A percentile compares a stretch with the other conserved stretches of the same genome.
These are phyloP conservation scores for Podotricha telesiphe DNA, from an alignment of 2,888 invertebrate species.

Conservation along the genomic window DNA sequence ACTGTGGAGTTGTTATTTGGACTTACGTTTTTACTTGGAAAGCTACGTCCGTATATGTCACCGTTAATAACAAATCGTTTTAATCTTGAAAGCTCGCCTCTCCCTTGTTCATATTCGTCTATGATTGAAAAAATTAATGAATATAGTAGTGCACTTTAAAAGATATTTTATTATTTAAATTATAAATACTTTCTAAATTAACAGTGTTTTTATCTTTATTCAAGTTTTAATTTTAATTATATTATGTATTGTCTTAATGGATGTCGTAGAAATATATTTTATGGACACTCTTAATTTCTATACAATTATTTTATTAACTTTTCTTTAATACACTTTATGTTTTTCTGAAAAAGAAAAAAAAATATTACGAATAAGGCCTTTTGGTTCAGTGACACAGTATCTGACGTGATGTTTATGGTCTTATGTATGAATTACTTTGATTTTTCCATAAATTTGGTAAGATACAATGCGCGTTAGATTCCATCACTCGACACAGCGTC, in stretches of 20 bases:
- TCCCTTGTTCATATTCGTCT: neutral
- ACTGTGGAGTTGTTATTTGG: conserved; percentile 76
- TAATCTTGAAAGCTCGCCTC: conserved; percentile 15
- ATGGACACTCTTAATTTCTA: too few species aligned
- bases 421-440: too few species aligned
- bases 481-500: too few species aligned
- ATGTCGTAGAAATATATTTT: neutral
- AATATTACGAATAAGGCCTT: too few species aligned
- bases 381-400: too few species aligned
- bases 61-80: conserved; percentile 63
- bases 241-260: neutral
- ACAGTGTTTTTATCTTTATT: neutral
- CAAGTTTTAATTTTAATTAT: too few species aligned
- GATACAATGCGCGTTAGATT: too few species aligned
- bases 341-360: too few species aligned
- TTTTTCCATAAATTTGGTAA: too few species aligned
- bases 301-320: too few species aligned
- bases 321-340: too few species aligned
- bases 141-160: neutral
- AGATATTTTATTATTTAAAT: neutral
- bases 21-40: conserved; percentile 49
- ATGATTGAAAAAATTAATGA: neutral
- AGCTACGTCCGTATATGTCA: conserved; percentile 41
- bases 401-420: too few species aligned
- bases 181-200: neutral